Evolutionary conservation across 2,888 invertebrate species (phyloP).

Genomic region (Cephalotes varians): DNA sequence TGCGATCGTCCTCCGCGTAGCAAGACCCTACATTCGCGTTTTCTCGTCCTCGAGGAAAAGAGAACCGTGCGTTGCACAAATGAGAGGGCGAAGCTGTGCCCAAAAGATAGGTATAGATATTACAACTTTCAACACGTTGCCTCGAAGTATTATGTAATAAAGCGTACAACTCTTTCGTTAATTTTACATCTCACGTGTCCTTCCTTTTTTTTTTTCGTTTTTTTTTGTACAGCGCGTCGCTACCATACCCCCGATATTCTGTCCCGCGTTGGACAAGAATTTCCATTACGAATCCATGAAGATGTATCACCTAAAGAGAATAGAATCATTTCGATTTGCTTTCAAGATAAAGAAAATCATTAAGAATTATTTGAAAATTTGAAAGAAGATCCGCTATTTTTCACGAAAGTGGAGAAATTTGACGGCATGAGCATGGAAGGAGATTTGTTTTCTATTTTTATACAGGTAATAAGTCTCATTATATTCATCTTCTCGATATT

Average conservation of each 20-base stretch:
- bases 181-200: conserved; percentile 33
- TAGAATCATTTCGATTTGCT: not conserved
- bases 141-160: conserved; percentile 52
- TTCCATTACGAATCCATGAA: not conserved
- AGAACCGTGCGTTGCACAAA: conserved; percentile 16
- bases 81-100: not conserved
- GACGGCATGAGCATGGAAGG: not conserved
- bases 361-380: not conserved
- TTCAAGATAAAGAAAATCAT: not conserved
- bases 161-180: conserved; percentile 40
- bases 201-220: conserved; percentile 11
- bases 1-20: not conserved
- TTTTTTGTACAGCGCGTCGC: not conserved
- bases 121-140: conserved; percentile 24
- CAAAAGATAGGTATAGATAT: not conserved
- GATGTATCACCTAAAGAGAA: not conserved
- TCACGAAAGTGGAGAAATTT: not conserved
- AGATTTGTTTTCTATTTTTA: conserved; percentile 29
- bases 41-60: conserved; percentile 8
- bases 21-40: not conserved
- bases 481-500: not conserved
- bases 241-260: not conserved
- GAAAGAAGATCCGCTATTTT: not conserved
- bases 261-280: not conserved
- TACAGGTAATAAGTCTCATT: not conserved